Conservation (phyloP, 2,113 vertebrate species). For the Quiscalus mexicanus region DNA sequence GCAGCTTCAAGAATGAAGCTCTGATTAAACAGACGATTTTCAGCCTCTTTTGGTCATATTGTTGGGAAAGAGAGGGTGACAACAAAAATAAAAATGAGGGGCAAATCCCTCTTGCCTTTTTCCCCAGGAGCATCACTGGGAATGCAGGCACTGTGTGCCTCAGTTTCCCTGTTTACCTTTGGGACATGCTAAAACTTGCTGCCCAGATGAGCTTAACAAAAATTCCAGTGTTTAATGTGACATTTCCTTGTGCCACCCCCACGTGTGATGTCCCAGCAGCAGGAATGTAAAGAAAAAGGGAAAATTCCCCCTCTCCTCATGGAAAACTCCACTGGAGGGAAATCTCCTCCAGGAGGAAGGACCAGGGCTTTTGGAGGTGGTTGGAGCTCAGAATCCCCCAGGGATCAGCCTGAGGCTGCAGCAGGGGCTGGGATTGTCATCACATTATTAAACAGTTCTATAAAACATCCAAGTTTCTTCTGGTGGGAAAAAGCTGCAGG, state of each 20-base stretch:
- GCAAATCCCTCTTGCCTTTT: background rate
- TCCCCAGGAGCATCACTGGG: too few relatives aligned
- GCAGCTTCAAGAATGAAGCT: background rate
- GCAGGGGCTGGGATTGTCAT: conserved; percentile 41
- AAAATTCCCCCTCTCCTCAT: rapidly evolving
- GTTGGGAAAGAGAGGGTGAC: background rate
- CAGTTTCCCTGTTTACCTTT: background rate
- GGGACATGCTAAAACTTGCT: background rate
- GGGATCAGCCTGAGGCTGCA: background rate
- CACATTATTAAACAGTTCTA: conserved; percentile 21
- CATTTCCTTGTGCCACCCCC: background rate
- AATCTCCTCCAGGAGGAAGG: background rate
- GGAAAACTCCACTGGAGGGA: background rate
- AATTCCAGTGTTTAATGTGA: background rate
- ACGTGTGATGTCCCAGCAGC: background rate
- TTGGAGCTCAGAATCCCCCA: background rate
- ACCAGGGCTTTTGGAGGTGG: background rate
- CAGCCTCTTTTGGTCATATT: background rate
- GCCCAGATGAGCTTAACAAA: background rate
- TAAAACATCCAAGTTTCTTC: background rate
- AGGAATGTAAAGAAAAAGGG: background rate
- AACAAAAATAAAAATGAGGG: background rate
- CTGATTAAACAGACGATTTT: background rate
- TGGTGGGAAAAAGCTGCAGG: conserved; percentile 43
- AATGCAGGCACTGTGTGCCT: background rate